These are phyloP conservation scores for Hermaeophaga mercurialis DNA, from an alignment of 2,888 invertebrate species.

Conservation along the genomic window DNA sequence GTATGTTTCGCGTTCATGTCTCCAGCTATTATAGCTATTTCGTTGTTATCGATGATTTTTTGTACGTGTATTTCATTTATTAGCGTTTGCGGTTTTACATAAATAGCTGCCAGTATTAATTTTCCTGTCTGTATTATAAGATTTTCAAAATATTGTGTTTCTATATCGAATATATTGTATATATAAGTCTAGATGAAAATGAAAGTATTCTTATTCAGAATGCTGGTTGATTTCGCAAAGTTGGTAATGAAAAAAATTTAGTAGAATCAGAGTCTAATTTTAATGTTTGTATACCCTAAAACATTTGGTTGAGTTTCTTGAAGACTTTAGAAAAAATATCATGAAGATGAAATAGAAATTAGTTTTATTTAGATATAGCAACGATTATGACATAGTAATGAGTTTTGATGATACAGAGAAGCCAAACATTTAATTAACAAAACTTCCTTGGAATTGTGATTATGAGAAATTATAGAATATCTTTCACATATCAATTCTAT, in stretches of 20 bases:
- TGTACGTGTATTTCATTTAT: too few species aligned
- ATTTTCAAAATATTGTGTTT: too few species aligned
- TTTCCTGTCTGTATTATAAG: too few species aligned
- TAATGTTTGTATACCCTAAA: constrained; percentile 17
- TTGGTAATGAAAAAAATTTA: constrained; percentile 3
- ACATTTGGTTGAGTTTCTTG: not conserved
- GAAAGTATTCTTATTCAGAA: constrained; percentile 16
- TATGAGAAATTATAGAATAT: constrained; percentile 19
- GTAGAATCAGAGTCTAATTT: constrained; percentile 15
- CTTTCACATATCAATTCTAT: constrained; percentile 21
- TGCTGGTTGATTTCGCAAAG: constrained; percentile 26
- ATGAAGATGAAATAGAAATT: constrained; percentile 33
- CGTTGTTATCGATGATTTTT: too few species aligned
- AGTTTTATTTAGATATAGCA: constrained; percentile 3
- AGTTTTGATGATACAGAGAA: constrained; percentile 17
- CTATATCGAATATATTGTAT: too few species aligned
- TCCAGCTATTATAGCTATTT: too few species aligned
- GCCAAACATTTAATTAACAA: constrained; percentile 22
- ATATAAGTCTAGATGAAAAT: constrained; percentile 13
- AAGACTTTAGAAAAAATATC: constrained; percentile 12
- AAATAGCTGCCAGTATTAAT: too few species aligned
- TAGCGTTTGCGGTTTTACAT: too few species aligned
- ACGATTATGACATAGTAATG: constrained; percentile 25
- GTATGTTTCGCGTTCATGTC: too few species aligned
- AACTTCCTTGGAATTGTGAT: constrained; percentile 28